These are phyloP conservation scores for Petaurus breviceps DNA, from an alignment of 2,113 vertebrate species.

Conservation along the genomic window DNA sequence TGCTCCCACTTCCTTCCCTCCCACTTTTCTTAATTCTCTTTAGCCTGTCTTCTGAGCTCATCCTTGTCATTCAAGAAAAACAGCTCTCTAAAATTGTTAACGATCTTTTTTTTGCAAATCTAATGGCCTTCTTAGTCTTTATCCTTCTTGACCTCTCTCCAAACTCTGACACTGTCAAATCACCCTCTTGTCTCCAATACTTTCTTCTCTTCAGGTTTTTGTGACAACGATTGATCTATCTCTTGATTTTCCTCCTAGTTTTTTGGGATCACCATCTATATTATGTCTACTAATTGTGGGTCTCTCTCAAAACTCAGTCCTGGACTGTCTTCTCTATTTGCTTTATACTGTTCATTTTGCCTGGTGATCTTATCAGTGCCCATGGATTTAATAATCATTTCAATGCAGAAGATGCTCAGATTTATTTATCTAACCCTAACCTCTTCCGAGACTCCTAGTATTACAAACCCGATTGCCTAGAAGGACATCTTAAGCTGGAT, in stretches of 20 bases:
- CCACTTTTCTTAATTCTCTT: neutral
- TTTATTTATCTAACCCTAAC: neutral
- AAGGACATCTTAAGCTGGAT: neutral
- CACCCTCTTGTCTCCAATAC: neutral
- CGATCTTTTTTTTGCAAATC: neutral
- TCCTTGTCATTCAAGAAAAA: neutral
- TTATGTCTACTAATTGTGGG: neutral
- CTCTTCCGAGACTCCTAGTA: neutral
- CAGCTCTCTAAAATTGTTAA: neutral
- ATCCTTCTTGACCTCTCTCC: neutral
- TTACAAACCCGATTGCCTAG: neutral
- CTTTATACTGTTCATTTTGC: neutral
- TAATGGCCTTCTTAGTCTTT: neutral
- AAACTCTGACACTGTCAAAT: neutral
- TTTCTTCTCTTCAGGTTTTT: neutral
- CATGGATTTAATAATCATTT: neutral
- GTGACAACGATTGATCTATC: neutral
- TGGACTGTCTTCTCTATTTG: neutral
- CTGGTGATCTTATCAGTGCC: neutral
- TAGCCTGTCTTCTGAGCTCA: neutral
- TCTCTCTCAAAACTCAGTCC: neutral
- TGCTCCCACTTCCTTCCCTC: neutral
- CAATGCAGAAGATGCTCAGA: neutral
- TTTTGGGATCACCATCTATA: neutral
- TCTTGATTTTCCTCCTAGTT: neutral